Evolutionary conservation across 2,797 vertebrate species (phyloP).

Genomic region (Caiman crocodilus): DNA sequence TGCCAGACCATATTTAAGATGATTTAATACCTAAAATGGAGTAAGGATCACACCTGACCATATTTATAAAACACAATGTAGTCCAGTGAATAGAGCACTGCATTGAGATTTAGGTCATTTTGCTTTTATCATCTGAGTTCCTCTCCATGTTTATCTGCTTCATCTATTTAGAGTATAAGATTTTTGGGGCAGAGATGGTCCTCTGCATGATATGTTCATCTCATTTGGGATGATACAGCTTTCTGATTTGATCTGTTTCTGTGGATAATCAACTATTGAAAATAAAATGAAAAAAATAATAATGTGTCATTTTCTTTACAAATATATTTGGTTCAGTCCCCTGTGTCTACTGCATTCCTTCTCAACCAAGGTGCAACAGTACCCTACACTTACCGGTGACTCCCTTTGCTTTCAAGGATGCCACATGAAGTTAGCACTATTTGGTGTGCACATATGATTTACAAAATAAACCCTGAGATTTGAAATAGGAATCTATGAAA

Average conservation of each 20-base stretch:
- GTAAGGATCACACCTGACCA: not conserved
- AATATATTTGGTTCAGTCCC: not conserved
- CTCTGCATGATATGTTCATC: not conserved
- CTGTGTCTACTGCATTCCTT: not conserved
- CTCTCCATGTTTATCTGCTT: not conserved
- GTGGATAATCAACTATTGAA: not conserved
- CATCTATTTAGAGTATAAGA: not conserved
- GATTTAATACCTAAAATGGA: accelerated
- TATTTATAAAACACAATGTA: not conserved
- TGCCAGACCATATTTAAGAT: not conserved
- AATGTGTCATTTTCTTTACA: not conserved
- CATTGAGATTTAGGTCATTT: not conserved
- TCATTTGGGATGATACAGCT: not conserved
- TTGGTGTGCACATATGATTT: too few relatives aligned
- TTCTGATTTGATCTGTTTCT: not conserved
- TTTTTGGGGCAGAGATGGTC: not conserved
- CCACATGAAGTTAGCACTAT: too few relatives aligned
- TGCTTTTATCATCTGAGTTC: not conserved
- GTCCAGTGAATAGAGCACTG: not conserved
- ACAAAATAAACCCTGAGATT: too few relatives aligned
- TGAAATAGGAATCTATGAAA: too few relatives aligned
- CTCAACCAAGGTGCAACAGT: not conserved
- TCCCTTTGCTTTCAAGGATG: too few relatives aligned
- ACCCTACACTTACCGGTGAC: too few relatives aligned
- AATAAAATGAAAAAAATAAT: not conserved